phyloP scores from a whole-genome alignment of 2,888 invertebrate genomes.

The Pammene aurita region DNA sequence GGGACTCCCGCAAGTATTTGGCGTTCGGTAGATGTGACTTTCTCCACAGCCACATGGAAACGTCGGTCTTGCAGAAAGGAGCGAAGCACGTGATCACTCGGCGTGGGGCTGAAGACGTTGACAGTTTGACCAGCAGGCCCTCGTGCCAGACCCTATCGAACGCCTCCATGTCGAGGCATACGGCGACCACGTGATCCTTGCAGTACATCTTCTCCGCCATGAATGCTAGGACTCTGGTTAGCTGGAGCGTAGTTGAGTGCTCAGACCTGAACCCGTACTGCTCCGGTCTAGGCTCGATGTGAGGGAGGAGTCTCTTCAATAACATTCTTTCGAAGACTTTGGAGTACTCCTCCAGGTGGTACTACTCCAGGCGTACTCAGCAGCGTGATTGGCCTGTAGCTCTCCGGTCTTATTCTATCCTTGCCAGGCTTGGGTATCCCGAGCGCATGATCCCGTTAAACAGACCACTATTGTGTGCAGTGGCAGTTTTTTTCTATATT shows the following conservation, averaged over 20 bases:
- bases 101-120: conserved; percentile 9
- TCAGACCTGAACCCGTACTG: conserved; percentile 29
- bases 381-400: not conserved
- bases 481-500: no score
- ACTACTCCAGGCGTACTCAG: not conserved
- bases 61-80: conserved; percentile 46
- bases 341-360: no score
- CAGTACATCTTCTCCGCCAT: not conserved
- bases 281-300: conserved; percentile 5
- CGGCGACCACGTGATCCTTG: not conserved
- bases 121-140: conserved; percentile 19
- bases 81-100: conserved; percentile 44
- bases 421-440: conserved; percentile 37
- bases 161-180: conserved; percentile 1
- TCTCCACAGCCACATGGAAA: conserved; percentile 46
- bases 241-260: conserved; percentile 26
- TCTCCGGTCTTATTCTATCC: conserved; percentile 2
- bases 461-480: conserved; percentile 4
- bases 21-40: conserved; percentile 30
- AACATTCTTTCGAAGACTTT: conserved; percentile 23
- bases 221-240: conserved; percentile 3
- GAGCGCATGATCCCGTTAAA: conserved; percentile 15
- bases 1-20: conserved; percentile 49
- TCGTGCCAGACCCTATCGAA: conserved; percentile 15
- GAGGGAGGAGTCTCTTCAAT: conserved; percentile 3